Percentiles rank a stretch among this genome's conserved stretches.
Conservation (phyloP, 2,888 invertebrate species). For the Hypercompe scribonia region DNA sequence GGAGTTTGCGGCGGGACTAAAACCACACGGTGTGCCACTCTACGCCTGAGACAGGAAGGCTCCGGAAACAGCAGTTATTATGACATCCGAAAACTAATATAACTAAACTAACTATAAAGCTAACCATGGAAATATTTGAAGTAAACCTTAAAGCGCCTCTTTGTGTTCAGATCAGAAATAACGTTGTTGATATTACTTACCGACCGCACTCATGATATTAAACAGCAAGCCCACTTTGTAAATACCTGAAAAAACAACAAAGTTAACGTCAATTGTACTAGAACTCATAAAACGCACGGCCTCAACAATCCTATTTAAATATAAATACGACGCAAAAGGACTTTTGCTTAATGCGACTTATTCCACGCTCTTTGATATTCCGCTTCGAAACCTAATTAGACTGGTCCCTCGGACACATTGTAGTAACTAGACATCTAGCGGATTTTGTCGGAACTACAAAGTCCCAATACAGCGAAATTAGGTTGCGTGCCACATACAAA, state of each 20-base stretch:
- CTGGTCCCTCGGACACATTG: slow-evolving; percentile 1
- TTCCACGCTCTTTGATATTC: slow-evolving; percentile 14
- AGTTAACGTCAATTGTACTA: not conserved
- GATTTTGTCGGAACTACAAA: slow-evolving; percentile 21
- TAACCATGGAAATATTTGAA: not conserved
- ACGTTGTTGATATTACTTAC: slow-evolving; percentile 1
- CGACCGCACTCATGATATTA: not conserved
- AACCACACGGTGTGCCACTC: too few species aligned
- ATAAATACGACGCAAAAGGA: slow-evolving; percentile 1
- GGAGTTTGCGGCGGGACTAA: too few species aligned
- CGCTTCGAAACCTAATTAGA: slow-evolving; percentile 26
- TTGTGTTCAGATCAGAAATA: not conserved
- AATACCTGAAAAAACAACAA: slow-evolving; percentile 7
- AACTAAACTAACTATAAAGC: too few species aligned
- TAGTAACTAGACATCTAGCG: slow-evolving; percentile 32
- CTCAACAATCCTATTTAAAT: slow-evolving; percentile 8
- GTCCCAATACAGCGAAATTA: slow-evolving; percentile 2
- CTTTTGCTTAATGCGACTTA: slow-evolving; percentile 7
- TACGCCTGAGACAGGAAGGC: too few species aligned
- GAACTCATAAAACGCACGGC: not conserved
- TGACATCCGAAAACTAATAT: too few species aligned
- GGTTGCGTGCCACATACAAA: slow-evolving; percentile 1
- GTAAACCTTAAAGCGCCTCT: not conserved
- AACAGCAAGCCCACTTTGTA: not conserved
- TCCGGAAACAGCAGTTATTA: too few species aligned